Base-by-base conservation (phyloP, 2,113 vertebrate genomes). In the Scatophagus argus region DNA sequence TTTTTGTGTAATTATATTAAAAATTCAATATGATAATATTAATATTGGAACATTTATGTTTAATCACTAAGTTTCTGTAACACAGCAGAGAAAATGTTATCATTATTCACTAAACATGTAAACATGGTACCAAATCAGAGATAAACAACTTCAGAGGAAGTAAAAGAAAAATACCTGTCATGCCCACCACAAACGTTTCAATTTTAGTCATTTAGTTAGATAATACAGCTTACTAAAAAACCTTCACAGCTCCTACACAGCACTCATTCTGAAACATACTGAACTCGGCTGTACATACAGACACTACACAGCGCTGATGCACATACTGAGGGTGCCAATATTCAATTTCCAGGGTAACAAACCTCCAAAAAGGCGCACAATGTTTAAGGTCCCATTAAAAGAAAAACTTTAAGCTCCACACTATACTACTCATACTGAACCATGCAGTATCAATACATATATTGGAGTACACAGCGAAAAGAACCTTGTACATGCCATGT, bases 311-410 rank as follows among this genome's bases (percentile, higher is more conserved):
- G 36, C 25, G 14, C 17, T 31, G 34, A 32, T 11, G 43, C 38
- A 23, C 32, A 29, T 23, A 17, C 23, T 1, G 23, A 67, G 14
- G 38, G 43, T 38, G 5, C 3, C n/a, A 36, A 10, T 29, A 46
- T 60, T 58, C 31, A 56, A 23, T 29, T 38, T 65, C 12, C 25
- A 77, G 43, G 39, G 41, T 39, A 4, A 32, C 44, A 52, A 68
- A 51, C 43, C 10, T 29, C 62, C 49, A 17, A 36, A 29, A 58
- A 56, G 21, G 55, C 34, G 55, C 34, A 31, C 6, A 25, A 7
- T 59, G n/a, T n/a, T n/a, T n/a, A n/a, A n/a, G n/a, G n/a, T n/a
- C n/a, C 29, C 39, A 44, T 36, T 46, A 36, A 55, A 49, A 34
- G 5, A 17, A 41, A 25, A 34, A 23, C 9, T 43, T 27, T 31